Percentiles rank a stretch among this genome's conserved stretches.
Conservation (phyloP, 92 coral and sea anemone genomes). For the Epizoanthus ramosus region DNA sequence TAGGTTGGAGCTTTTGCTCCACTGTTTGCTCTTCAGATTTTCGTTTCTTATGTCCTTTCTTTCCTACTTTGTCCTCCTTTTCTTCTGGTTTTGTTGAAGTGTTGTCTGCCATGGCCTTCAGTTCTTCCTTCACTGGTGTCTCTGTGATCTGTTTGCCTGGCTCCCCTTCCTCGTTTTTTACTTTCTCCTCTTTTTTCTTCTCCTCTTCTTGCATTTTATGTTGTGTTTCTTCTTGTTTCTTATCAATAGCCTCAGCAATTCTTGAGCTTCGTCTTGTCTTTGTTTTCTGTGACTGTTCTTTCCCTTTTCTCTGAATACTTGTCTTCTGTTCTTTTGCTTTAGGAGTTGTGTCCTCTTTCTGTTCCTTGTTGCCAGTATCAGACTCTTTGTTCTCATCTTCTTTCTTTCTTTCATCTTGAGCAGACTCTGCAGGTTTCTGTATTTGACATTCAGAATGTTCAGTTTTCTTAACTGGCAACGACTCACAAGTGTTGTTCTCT, state of each 20-base stretch:
- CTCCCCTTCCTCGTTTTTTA: neutral
- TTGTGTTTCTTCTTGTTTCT: constrained; percentile 2
- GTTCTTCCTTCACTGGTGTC: neutral
- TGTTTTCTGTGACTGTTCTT: constrained; percentile 1
- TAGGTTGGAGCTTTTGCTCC: neutral
- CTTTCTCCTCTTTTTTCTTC: constrained; percentile 3
- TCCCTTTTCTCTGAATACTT: neutral
- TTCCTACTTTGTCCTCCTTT: constrained; percentile 21
- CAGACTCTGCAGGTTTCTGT: constrained; percentile 13
- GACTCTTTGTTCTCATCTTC: neutral
- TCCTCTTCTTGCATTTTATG: constrained; percentile 31
- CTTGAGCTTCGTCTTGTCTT: constrained; percentile 29
- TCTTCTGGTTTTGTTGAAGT: neutral
- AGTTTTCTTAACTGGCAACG: constrained; percentile 8
- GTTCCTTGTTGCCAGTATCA: neutral
- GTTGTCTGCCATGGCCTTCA: neutral
- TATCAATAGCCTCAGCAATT: constrained; percentile 35
- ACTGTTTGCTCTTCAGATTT: constrained; percentile 15
- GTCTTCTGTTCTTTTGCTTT: neutral
- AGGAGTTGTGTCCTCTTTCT: neutral
- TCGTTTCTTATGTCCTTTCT: neutral
- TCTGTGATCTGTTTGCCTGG: neutral
- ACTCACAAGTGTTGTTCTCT: neutral
- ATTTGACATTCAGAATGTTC: neutral
- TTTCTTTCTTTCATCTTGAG: neutral